Percentiles rank a stretch among this genome's conserved stretches.
These are phyloP conservation scores for Rhinogobius similis DNA, from an alignment of 2,113 vertebrate species.

Conservation along the genomic window DNA sequence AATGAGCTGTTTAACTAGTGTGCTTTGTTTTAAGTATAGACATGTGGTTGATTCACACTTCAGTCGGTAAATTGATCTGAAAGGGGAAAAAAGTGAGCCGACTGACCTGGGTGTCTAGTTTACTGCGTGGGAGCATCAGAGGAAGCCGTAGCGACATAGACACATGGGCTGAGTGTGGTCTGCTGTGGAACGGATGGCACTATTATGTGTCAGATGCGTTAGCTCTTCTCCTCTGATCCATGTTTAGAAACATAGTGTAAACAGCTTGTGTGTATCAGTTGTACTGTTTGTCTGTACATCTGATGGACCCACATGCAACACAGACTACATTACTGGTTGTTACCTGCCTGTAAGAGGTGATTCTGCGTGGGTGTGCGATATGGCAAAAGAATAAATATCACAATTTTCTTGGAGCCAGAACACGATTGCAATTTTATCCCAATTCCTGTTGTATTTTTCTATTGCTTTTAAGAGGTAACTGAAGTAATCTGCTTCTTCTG, in stretches of 20 bases:
- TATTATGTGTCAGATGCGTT: constrained; percentile 23
- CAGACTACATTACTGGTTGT: neutral
- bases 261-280: constrained; percentile 3
- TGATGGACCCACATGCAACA: neutral
- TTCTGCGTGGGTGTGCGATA: no score
- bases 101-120: constrained; percentile 62
- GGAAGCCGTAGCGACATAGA: constrained; percentile 42
- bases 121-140: constrained; percentile 19
- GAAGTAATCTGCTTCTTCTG: no score
- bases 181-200: constrained; percentile 36
- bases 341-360: no score
- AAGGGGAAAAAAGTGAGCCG: constrained; percentile 58
- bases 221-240: neutral
- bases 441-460: no score
- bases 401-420: no score
- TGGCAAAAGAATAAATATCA: no score
- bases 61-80: constrained; percentile 65
- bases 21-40: constrained; percentile 6
- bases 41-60: constrained; percentile 50
- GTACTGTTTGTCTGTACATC: constrained; percentile 1
- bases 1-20: constrained; percentile 41
- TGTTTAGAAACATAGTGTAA: constrained; percentile 18
- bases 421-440: no score
- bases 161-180: constrained; percentile 45
- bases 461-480: no score